These are phyloP conservation scores for Podotricha telesiphe DNA, from an alignment of 2,888 invertebrate species.

Conservation along the genomic window DNA sequence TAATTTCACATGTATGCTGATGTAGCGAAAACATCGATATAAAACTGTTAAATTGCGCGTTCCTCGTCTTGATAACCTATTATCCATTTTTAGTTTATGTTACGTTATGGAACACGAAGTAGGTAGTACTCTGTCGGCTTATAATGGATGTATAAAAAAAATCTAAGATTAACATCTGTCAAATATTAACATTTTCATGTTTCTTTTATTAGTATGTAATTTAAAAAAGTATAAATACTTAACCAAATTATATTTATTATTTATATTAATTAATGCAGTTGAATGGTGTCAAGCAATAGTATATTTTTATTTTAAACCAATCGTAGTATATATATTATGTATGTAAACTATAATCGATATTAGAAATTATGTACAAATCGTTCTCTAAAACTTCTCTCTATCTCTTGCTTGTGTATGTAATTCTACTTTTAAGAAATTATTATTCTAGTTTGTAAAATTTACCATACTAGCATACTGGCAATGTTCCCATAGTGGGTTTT, in stretches of 20 bases:
- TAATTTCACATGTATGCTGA: constrained; percentile 22
- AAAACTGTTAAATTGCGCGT: neutral
- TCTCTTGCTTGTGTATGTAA: neutral
- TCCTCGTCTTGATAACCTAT: neutral
- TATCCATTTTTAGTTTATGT: neutral
- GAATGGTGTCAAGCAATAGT: too few relatives aligned
- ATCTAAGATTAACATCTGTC: neutral
- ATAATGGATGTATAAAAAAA: neutral
- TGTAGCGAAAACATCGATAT: constrained; percentile 18
- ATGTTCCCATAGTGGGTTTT: too few relatives aligned
- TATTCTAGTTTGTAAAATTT: too few relatives aligned
- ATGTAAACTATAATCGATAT: too few relatives aligned
- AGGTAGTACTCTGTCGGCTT: too few relatives aligned
- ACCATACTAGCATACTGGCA: too few relatives aligned
- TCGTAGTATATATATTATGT: too few relatives aligned
- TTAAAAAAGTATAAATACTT: neutral
- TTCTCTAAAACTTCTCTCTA: too few relatives aligned
- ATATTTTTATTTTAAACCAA: too few relatives aligned
- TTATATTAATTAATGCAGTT: neutral
- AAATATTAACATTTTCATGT: neutral
- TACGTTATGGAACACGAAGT: neutral
- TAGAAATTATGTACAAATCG: too few relatives aligned
- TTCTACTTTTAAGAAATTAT: neutral
- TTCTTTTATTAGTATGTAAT: too few relatives aligned
- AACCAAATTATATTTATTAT: neutral